These are phyloP conservation scores for Drosophila leontia DNA, from an alignment of 1,140 invertebrate genomes.

Conservation along the genomic window DNA sequence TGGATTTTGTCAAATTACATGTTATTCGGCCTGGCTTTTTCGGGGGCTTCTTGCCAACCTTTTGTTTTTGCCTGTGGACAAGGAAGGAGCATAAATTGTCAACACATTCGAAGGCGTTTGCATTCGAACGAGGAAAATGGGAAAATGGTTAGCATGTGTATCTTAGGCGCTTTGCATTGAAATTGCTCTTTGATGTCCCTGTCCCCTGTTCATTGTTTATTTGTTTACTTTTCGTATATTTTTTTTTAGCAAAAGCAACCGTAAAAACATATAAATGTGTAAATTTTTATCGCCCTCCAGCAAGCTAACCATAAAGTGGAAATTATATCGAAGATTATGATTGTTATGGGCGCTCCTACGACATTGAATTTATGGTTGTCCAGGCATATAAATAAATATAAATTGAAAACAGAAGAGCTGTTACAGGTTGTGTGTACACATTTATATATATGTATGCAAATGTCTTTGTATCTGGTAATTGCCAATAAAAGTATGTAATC, in stretches of 20 bases:
- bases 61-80: conserved; percentile 54
- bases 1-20: conserved; percentile 81
- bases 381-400: conserved; percentile 50
- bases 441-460: conserved; percentile 27
- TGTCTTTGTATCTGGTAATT: conserved; percentile 40
- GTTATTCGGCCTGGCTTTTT: conserved; percentile 24
- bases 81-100: conserved; percentile 69
- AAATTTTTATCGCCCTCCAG: conserved; percentile 59
- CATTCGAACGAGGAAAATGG: conserved; percentile 10
- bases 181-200: conserved; percentile 74
- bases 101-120: conserved; percentile 64
- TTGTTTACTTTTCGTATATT: conserved; percentile 52
- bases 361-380: conserved; percentile 42
- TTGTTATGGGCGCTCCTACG: conserved; percentile 51
- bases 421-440: conserved; percentile 12
- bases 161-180: conserved; percentile 65
- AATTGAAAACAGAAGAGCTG: conserved; percentile 49
- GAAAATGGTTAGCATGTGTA: conserved; percentile 41
- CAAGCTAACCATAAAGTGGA: conserved; percentile 66
- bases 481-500: conserved; percentile 37
- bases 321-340: conserved; percentile 80
- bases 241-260: conserved; percentile 11
- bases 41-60: conserved; percentile 47
- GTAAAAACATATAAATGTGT: conserved; percentile 77
- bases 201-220: conserved; percentile 61